Conservation (phyloP, 2,888 invertebrate genomes). For the Plemyria rubiginata region DNA sequence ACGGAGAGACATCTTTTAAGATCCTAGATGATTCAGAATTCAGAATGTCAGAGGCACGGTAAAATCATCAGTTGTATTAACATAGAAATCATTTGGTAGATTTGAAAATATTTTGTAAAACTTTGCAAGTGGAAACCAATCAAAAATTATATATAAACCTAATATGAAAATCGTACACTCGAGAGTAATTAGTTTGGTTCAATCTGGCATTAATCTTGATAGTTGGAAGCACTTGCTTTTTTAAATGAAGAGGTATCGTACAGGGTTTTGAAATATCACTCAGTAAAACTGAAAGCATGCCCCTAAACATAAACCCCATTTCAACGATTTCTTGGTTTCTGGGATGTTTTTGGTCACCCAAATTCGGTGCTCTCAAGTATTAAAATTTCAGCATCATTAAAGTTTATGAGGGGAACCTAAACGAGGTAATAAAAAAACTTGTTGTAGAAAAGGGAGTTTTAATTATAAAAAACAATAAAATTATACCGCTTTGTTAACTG, state of each 20-base stretch:
- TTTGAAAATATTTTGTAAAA: no score
- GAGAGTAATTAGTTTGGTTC: background rate
- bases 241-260: no score
- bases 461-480: conserved; percentile 39
- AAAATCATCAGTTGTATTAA: no score
- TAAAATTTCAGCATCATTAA: conserved; percentile 37
- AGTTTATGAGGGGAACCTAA: conserved; percentile 34
- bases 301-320: no score
- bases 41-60: no score
- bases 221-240: no score
- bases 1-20: no score
- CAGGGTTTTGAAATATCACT: no score
- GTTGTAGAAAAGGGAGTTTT: conserved; percentile 35
- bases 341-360: background rate
- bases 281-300: no score
- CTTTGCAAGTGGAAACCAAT: conserved; percentile 26
- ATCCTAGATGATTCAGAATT: no score
- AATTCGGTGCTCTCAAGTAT: conserved; percentile 4
- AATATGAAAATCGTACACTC: conserved; percentile 31
- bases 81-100: no score
- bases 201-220: background rate
- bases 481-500: conserved; percentile 39
- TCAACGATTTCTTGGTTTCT: background rate
- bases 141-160: conserved; percentile 33
- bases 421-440: conserved; percentile 38